Percentiles rank a stretch among this genome's conserved stretches.
These are phyloP conservation scores for Drosophila acutilabella DNA, from an alignment of 2,888 invertebrate genomes.

Conservation along the genomic window DNA sequence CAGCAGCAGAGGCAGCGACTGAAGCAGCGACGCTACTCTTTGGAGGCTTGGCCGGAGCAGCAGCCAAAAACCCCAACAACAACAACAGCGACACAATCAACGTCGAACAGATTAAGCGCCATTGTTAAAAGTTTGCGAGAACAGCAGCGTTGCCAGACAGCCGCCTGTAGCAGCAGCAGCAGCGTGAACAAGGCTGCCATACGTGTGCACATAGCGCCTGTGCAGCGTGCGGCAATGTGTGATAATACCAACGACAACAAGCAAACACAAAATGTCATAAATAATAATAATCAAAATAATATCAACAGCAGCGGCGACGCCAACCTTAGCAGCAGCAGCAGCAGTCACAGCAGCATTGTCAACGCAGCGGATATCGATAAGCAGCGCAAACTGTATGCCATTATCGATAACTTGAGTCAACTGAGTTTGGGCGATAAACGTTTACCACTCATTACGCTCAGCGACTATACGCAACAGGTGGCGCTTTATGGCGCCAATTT, in stretches of 20 bases:
- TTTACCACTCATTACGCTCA: conserved; percentile 83
- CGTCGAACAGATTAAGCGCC: conserved; percentile 29
- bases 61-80: conserved; percentile 1
- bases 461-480: conserved; percentile 79
- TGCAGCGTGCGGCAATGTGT: conserved; percentile 45
- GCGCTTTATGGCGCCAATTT: conserved; percentile 55
- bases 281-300: conserved; percentile 19
- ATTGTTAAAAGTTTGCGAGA: conserved; percentile 53
- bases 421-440: conserved; percentile 68
- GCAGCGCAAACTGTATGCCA: conserved; percentile 66
- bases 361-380: conserved; percentile 32
- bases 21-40: conserved; percentile 25
- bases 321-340: conserved; percentile 14
- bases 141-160: conserved; percentile 38
- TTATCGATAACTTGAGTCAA: conserved; percentile 80
- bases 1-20: conserved; percentile 35
- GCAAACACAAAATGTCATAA: not conserved
- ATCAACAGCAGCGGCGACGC: conserved; percentile 16
- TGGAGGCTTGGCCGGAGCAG: conserved; percentile 18
- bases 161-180: conserved; percentile 5
- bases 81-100: conserved; percentile 6
- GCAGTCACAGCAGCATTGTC: conserved; percentile 24
- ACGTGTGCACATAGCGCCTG: conserved; percentile 76
- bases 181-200: conserved; percentile 55
- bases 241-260: conserved; percentile 39